Base-by-base conservation (phyloP, 2,113 vertebrate genomes). In the Eulemur rufifrons region DNA sequence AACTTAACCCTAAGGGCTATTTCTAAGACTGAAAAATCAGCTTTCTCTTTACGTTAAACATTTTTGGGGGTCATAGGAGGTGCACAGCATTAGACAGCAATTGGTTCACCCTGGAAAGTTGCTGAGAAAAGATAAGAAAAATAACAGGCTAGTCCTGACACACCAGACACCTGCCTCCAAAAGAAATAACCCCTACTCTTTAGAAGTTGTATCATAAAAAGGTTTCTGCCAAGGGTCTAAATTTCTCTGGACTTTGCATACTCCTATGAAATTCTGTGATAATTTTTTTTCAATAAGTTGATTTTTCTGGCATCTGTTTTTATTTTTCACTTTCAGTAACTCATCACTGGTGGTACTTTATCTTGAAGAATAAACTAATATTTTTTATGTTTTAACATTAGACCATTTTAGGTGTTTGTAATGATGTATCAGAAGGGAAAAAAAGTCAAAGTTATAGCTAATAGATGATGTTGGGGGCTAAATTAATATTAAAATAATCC, bases 331-430 rank as follows among this genome's bases (percentile, higher is more conserved):
- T 96, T 95, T 96, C 92, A 96, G 77, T 96, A 96, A 97, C 94
- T 97, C 95, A 96, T 93, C 95, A 98, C 97, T 97, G 97, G 98
- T 99, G 99, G 99, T 99, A 99, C 98, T 99, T 98, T 90, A 83
- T 94, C 98, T 95, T 95, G 89, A 98, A 98, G 96, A 97, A 73
- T 97, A 98, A 98, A 98, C 98, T 98, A 98, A 96, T 98, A 91
- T 95, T 98, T 98, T 92, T 88, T 59, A 95, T 97, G 68, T 98
- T 98, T 98, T 97, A 93, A 85, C 97, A 94, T 95, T 91, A 82
- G 86, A 92, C 95, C 98, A 59, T 95, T 95, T 96, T 97, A 98
- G 84, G 96, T 97, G 96, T 95, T 73, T 97, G 13, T 98, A 97
- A 97, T 97, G 94, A 85, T 97, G 94, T 97, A 91, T 97, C 96